Percentiles rank a stretch among this genome's conserved stretches.
Evolutionary conservation across 2,797 vertebrate species (phyloP).

Genomic region (Myiotriccus ornatus): DNA sequence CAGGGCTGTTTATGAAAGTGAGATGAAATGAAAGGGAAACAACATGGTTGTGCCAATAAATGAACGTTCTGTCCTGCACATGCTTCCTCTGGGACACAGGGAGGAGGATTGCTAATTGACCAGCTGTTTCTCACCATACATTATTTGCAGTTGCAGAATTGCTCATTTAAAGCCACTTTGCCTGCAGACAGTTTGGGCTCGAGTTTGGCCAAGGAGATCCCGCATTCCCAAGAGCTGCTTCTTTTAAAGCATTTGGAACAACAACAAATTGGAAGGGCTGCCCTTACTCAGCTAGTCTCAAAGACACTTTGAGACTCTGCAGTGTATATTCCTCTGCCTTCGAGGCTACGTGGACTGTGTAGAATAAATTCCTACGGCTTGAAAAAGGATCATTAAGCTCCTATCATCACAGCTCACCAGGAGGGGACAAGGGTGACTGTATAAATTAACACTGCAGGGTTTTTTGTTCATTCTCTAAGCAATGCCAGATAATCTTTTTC

Average conservation of each 20-base stretch:
- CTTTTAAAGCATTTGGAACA: neutral
- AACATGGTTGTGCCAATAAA: neutral
- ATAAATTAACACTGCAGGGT: neutral
- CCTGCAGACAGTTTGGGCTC: neutral
- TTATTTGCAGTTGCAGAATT: neutral
- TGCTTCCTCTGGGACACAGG: neutral
- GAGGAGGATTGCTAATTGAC: neutral
- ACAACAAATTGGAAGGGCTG: neutral
- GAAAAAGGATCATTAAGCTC: neutral
- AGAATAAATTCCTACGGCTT: neutral
- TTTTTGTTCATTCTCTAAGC: neutral
- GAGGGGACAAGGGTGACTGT: neutral
- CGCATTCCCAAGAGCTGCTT: neutral
- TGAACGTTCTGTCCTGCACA: neutral
- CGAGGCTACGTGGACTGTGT: neutral
- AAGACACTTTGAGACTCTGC: neutral
- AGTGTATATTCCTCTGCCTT: neutral
- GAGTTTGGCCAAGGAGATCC: neutral
- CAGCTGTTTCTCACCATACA: neutral
- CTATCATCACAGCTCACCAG: neutral
- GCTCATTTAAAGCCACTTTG: neutral
- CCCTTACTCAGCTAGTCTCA: neutral
- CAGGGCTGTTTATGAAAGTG: neutral
- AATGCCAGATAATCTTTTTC: neutral
- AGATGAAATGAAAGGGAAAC: neutral